phyloP scores from a whole-genome alignment of 1,140 invertebrate genomes.

The Magallana ariakensis region DNA sequence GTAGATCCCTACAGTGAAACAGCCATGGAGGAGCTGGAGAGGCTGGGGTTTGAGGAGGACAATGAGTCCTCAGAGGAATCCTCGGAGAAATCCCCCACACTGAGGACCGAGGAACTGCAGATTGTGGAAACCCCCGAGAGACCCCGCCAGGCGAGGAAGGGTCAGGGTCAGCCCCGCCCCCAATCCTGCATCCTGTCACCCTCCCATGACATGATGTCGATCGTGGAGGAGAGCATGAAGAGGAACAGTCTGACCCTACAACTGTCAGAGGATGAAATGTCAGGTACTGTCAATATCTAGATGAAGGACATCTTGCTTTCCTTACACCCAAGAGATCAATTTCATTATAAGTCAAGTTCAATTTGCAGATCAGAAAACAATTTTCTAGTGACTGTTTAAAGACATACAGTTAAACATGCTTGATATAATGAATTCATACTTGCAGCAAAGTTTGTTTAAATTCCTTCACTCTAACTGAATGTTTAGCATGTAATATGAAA shows the following conservation, averaged over 20 bases:
- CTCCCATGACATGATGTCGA: conserved; percentile 23
- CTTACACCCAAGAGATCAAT: too few relatives aligned
- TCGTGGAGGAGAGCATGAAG: conserved; percentile 64
- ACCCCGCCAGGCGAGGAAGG: background rate
- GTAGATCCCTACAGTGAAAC: conserved; percentile 75
- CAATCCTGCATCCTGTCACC: conserved; percentile 70
- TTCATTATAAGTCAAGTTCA: too few relatives aligned
- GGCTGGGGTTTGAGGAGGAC: conserved; percentile 67
- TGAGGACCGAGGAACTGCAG: conserved; percentile 42
- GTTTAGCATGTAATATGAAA: too few relatives aligned
- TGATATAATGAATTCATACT: too few relatives aligned
- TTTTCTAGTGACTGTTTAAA: too few relatives aligned
- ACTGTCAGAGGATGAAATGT: conserved; percentile 67
- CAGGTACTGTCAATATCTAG: conserved; percentile 46
- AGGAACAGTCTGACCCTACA: conserved; percentile 63
- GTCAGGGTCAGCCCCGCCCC: conserved; percentile 56
- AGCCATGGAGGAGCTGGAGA: conserved; percentile 78
- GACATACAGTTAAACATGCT: too few relatives aligned
- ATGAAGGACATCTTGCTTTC: too few relatives aligned
- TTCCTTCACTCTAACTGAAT: too few relatives aligned
- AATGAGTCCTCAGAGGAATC: conserved; percentile 57
- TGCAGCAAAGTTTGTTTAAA: too few relatives aligned
- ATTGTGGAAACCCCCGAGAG: background rate
- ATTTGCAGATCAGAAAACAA: too few relatives aligned
- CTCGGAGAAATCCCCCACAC: conserved; percentile 8